Percentiles rank a stretch among this genome's conserved stretches.
Evolutionary conservation across 2,797 vertebrate species (phyloP).

Genomic region (Xerus rutilus): DNA sequence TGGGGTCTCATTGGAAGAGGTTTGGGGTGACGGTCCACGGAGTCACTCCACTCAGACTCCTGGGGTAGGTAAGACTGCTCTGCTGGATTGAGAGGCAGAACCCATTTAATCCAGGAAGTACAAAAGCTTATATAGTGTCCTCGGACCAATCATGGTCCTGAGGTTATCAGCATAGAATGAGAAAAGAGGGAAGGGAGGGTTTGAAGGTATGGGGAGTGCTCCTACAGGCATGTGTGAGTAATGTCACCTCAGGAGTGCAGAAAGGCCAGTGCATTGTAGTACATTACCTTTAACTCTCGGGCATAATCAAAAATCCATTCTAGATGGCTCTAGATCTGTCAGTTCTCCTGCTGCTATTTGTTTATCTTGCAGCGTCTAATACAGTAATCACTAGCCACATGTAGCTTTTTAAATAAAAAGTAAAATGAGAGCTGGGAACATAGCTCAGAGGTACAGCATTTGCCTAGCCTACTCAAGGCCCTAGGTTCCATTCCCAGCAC

Average conservation of each 20-base stretch:
- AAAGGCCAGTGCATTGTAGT: background rate
- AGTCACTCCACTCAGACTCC: too few relatives aligned
- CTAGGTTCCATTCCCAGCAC: background rate
- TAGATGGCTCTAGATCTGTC: background rate
- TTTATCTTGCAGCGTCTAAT: background rate
- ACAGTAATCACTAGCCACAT: background rate
- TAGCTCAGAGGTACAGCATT: background rate
- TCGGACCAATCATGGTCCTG: too few relatives aligned
- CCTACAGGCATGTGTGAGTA: background rate
- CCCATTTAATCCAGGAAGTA: too few relatives aligned
- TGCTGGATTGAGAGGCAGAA: too few relatives aligned
- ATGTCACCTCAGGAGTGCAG: background rate
- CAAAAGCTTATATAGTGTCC: too few relatives aligned
- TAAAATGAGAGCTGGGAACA: background rate
- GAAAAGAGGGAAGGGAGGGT: too few relatives aligned
- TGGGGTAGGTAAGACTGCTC: too few relatives aligned
- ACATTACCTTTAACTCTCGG: background rate
- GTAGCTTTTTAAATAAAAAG: conserved; percentile 24
- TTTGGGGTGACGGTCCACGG: too few relatives aligned
- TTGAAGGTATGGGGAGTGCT: too few relatives aligned
- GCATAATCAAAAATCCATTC: background rate
- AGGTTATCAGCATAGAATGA: too few relatives aligned
- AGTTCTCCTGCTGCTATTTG: background rate
- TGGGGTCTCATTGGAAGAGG: too few relatives aligned
- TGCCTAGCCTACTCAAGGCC: background rate